Evolutionary conservation across 2,888 invertebrate species (phyloP).

Genomic region (Reticulitermes lucifugus): DNA sequence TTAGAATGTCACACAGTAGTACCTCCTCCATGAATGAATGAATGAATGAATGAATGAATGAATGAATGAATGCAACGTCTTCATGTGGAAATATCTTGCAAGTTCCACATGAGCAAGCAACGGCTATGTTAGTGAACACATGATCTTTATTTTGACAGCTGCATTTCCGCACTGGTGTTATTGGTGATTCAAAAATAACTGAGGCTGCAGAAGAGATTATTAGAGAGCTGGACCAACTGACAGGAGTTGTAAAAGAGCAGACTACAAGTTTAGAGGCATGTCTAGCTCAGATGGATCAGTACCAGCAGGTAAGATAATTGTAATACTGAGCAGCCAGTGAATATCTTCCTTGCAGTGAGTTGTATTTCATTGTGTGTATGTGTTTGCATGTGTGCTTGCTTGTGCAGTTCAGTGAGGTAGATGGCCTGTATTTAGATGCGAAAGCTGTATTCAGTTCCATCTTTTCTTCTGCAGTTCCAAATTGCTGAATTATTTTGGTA

Average conservation of each 20-base stretch:
- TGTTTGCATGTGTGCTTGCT: not conserved
- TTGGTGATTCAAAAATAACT: constrained; percentile 80
- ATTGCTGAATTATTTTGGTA: too few species aligned
- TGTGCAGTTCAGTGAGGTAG: too few species aligned
- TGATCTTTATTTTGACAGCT: constrained; percentile 68
- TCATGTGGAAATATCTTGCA: too few species aligned
- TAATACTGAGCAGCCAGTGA: not conserved
- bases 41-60: too few species aligned
- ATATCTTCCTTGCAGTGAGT: too few species aligned
- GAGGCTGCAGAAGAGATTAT: constrained; percentile 78
- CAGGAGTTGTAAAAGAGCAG: constrained; percentile 72
- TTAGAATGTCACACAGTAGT: too few species aligned
- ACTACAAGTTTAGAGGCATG: constrained; percentile 78
- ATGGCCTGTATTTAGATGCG: not conserved
- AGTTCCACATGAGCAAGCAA: too few species aligned
- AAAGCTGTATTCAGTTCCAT: too few species aligned
- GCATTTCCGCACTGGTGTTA: constrained; percentile 87
- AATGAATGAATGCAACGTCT: too few species aligned
- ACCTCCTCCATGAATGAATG: too few species aligned
- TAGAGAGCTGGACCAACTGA: constrained; percentile 75
- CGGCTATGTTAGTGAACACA: not conserved
- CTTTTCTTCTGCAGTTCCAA: too few species aligned
- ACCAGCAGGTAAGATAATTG: constrained; percentile 73
- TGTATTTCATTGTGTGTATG: not conserved
- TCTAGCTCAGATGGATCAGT: constrained; percentile 86